phyloP scores from a whole-genome alignment of 2,797 vertebrate species.

The Falco naumanni region DNA sequence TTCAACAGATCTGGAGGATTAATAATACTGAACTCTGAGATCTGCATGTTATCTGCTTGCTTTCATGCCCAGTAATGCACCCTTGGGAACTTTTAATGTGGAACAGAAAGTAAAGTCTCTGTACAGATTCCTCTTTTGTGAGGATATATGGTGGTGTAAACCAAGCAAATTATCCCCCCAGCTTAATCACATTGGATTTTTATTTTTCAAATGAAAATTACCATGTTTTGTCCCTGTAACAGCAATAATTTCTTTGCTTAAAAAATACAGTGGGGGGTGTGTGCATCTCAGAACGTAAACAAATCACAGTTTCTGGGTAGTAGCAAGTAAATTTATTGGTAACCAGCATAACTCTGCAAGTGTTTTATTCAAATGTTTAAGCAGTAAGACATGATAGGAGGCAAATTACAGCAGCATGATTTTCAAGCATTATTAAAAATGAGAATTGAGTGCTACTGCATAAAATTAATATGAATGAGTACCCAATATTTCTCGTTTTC shows the following conservation, averaged over 20 bases:
- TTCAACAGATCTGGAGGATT: neutral
- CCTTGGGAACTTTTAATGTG: neutral
- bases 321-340: neutral
- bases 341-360: neutral
- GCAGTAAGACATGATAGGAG: neutral
- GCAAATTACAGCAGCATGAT: neutral
- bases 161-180: neutral
- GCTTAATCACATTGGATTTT: neutral
- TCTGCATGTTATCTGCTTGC: neutral
- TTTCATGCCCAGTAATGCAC: neutral
- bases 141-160: neutral
- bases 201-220: neutral
- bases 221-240: neutral
- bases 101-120: neutral
- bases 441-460: neutral
- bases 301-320: neutral
- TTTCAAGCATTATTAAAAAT: neutral
- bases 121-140: neutral
- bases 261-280: accelerated
- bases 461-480: neutral
- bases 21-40: neutral
- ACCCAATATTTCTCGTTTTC: neutral
- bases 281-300: neutral
- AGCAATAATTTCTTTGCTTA: neutral
- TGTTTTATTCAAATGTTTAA: neutral